Conservation (phyloP, 2,113 vertebrate species). For the Oncorhynchus kisutch region DNA sequence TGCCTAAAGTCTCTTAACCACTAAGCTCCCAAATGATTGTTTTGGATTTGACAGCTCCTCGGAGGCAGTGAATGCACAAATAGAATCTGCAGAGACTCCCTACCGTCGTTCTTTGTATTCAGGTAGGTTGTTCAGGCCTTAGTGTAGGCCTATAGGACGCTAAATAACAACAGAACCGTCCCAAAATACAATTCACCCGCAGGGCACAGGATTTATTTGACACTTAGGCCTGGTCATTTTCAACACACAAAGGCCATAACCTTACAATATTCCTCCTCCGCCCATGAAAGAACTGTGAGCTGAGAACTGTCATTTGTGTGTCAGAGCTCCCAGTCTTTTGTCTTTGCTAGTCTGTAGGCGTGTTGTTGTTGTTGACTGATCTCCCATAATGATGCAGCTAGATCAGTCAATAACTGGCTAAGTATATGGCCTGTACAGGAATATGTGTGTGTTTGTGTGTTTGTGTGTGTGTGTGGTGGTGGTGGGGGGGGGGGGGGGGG, state of each 20-base stretch:
- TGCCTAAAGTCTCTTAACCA: no score
- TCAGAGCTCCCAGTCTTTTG: no score
- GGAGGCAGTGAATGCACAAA: background rate
- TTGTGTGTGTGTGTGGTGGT: constrained; percentile 27
- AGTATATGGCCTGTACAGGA: background rate
- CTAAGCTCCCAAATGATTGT: no score
- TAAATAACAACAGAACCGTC: constrained; percentile 39
- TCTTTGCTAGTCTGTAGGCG: no score
- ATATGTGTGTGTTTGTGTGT: constrained; percentile 31
- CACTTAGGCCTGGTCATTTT: constrained; percentile 28
- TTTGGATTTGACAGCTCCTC: no score
- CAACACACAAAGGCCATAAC: background rate
- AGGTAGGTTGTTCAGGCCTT: constrained; percentile 25
- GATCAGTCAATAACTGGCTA: constrained; percentile 14
- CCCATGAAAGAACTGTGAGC: constrained; percentile 20
- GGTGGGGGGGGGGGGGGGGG: no score
- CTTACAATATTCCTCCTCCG: constrained; percentile 13
- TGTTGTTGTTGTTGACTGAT: no score
- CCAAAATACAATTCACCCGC: constrained; percentile 22
- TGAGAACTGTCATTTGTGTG: constrained; percentile 32
- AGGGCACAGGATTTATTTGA: constrained; percentile 23
- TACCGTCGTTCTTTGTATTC: constrained; percentile 3
- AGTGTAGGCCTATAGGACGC: background rate
- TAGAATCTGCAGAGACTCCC: constrained; percentile 21
- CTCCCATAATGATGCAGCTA: no score